Conservation (phyloP, 1,140 invertebrate species). For the Archivesica marissinica region DNA sequence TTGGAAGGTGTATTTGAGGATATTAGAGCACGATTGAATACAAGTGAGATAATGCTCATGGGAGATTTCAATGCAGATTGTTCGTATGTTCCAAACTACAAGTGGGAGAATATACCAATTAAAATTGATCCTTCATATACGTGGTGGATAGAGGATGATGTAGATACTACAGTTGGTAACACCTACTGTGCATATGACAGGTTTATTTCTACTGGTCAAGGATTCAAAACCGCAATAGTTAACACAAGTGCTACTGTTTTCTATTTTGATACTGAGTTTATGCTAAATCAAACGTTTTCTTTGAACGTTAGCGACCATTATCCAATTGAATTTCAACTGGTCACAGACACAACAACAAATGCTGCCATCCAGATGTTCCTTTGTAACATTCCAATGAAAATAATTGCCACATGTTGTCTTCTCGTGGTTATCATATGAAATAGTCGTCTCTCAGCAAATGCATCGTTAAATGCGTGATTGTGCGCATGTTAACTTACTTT, state of each 20-base stretch:
- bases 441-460: too few species aligned
- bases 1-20: conserved; percentile 48
- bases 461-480: too few species aligned
- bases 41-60: conserved; percentile 68
- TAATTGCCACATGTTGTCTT: too few species aligned
- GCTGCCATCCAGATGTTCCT: too few species aligned
- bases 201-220: conserved; percentile 41
- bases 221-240: background rate
- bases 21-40: background rate
- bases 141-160: conserved; percentile 80
- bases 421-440: too few species aligned
- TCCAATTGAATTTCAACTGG: conserved; percentile 15
- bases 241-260: conserved; percentile 16
- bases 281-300: background rate
- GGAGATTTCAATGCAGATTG: conserved; percentile 83
- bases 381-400: too few species aligned
- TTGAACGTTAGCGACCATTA: conserved; percentile 33
- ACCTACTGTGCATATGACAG: conserved; percentile 83
- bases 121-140: conserved; percentile 69
- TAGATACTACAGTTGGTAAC: conserved; percentile 78
- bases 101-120: conserved; percentile 73
- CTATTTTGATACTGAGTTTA: conserved; percentile 1
- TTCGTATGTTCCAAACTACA: conserved; percentile 72
- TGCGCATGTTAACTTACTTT: too few species aligned
- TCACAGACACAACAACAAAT: background rate